Evolutionary conservation across 2,113 vertebrate species (phyloP), one percentile per base, ranked within the genome.

Genomic region (Ammodytes dubius): DNA sequence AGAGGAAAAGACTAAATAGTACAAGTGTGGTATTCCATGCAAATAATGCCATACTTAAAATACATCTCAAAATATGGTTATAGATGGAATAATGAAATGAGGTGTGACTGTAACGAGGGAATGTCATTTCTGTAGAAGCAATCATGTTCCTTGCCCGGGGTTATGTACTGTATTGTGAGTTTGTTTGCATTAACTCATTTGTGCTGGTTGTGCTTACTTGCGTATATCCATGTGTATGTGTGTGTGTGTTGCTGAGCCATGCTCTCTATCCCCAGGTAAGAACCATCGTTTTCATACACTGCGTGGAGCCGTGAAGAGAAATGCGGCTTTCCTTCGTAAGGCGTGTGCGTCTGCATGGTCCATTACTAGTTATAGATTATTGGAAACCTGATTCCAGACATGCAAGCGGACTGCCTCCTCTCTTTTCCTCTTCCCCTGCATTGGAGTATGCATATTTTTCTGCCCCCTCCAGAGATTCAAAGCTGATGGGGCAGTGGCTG

Each of bases 301-400:
- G 60, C 92, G 91, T 57, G 95, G 94, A 89, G 94, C 93, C 39
- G 93, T 94, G 92, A 95, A 95, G 94, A 95, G 89, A 95, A 95
- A 95, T 74, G 93, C 93, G 57, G 93, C 94, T 87, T 92, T 95
- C 73, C 92, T 95, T 95, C 93, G 95, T 94, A 95, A 95, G 94
- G 93, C 95, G 94, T 95, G 93, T 94, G 95, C 92, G 90, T 95
- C 81, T 94, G 93, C 93, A 94, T 94, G 94, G 86, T 90, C 80
- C 88, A 49, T 65, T 70, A 74, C 52, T 88, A 77, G 72, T 86
- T 77, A 82, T 80, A 84, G 78, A 86, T 83, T 77, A 68, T 78
- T 80, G 73, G 77, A 81, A 57, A 66, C 63, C 9, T 72, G 72
- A 87, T 71, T 70, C 43, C 80, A 76, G 76, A 89, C 74, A 53